A percentile compares a stretch with the other conserved stretches of the same genome.
phyloP scores from a whole-genome alignment of 1,140 invertebrate genomes.

The Drosophila tropicalis region DNA sequence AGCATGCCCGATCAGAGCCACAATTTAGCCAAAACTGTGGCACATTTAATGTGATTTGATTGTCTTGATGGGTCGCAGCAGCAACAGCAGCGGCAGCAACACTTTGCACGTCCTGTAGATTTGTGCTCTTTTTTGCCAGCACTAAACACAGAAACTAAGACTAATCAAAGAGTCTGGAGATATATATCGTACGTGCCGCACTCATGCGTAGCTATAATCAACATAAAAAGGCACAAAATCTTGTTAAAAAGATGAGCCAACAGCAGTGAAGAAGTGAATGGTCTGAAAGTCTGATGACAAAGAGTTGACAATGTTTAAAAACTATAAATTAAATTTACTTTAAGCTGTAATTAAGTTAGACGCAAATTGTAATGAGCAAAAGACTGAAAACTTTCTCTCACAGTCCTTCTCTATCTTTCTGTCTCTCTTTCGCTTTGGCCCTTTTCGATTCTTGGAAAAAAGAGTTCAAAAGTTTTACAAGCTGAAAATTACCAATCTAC shows the following conservation, averaged over 20 bases:
- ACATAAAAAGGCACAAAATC: slow-evolving; percentile 50
- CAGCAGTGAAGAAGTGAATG: slow-evolving; percentile 9
- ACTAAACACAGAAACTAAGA: slow-evolving; percentile 24
- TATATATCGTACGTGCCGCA: slow-evolving; percentile 57
- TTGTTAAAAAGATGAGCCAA: slow-evolving; percentile 32
- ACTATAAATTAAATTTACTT: slow-evolving; percentile 44
- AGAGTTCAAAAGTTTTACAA: slow-evolving; percentile 48
- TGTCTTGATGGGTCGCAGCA: not conserved
- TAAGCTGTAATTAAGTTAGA: slow-evolving; percentile 41
- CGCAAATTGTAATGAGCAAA: slow-evolving; percentile 43
- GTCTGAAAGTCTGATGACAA: not conserved
- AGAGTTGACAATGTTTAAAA: slow-evolving; percentile 5
- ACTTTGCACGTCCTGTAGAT: slow-evolving; percentile 1
- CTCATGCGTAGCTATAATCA: slow-evolving; percentile 51
- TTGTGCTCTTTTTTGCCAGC: slow-evolving; percentile 35
- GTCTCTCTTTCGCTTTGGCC: not conserved
- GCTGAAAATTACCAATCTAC: slow-evolving; percentile 50
- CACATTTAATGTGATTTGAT: slow-evolving; percentile 11
- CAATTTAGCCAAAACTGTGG: not conserved
- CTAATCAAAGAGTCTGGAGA: slow-evolving; percentile 45
- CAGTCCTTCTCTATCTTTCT: not conserved
- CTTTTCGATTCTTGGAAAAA: slow-evolving; percentile 19
- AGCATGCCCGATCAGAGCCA: not conserved
- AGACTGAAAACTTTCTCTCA: not conserved
- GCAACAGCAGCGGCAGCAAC: not conserved